Evolutionary conservation across 2,797 vertebrate species (phyloP), one percentile per base, ranked within the genome.

Genomic region (Protosalanx chinensis): DNA sequence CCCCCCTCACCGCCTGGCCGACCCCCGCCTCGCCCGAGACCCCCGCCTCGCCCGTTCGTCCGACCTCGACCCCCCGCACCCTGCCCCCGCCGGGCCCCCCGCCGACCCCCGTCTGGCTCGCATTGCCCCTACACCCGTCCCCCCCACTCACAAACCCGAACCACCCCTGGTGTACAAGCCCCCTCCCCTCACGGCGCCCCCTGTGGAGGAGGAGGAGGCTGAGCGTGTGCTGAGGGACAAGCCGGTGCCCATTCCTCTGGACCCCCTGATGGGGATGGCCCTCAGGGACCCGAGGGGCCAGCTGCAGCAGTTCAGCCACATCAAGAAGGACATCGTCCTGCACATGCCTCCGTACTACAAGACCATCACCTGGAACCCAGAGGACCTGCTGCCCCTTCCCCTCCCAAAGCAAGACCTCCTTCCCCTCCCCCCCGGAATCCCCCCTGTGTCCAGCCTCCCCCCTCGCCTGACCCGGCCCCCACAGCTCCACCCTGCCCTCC

Each of bases 231-330:
- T 97, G 0, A 85, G 97, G 70, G 97, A 98, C 70, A 98, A 98
- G 62, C 91, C 96, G 0, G 89, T 95, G 6, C 90, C 79, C 18
- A 96, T 98, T 71, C 97, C 97, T 1, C 78, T 98, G 32, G 97
- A 98, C 1, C 90, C 95, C 0, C 88, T 95, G 7, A 94, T 95
- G 0, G 93, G 93, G 0, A 94, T 94, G 78, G 84, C 92, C 0
- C 89, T 95, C 32, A 89, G 94, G 30, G 97, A 98, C 77, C 97
- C 97, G 0, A 91, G 96, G 0, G 91, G 88, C 0, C 96, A 96
- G 84, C 92, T 98, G 35, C 95, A 96, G 83, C 94, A 95, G 77
- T 98, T 97, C 84, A 97, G 96, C 82, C 96, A 98, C 88, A 97
- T 98, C 77, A 97, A 96, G 83, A 97, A 95, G 79, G 97, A 96